phyloP scores from a whole-genome alignment of 2,888 invertebrate species.

The Pseudanteris insignis region DNA sequence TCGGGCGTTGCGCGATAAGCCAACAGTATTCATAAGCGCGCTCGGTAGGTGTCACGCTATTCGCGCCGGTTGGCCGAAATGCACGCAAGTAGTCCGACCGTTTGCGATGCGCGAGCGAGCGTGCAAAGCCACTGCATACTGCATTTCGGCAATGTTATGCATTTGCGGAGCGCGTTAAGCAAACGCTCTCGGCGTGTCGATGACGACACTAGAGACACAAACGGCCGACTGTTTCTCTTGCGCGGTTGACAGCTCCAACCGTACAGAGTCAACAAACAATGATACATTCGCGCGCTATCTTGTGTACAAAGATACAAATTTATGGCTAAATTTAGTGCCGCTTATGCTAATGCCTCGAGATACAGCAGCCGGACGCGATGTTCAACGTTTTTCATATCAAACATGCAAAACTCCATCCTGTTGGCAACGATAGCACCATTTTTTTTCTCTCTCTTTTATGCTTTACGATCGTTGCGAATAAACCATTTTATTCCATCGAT shows the following conservation, averaged over 20 bases:
- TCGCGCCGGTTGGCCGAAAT: conserved; percentile 35
- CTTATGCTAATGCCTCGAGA: conserved; percentile 26
- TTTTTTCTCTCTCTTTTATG: not conserved
- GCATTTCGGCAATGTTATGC: conserved; percentile 47
- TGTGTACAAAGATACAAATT: conserved; percentile 27
- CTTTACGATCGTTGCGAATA: too few species aligned
- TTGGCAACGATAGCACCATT: not conserved
- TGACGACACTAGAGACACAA: conserved; percentile 42
- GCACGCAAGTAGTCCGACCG: conserved; percentile 30
- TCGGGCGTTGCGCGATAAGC: conserved; percentile 40
- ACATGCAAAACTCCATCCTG: not conserved
- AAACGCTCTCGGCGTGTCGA: conserved; percentile 46
- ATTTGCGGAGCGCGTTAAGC: conserved; percentile 46
- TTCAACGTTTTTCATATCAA: conserved; percentile 1
- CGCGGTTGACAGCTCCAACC: conserved; percentile 24
- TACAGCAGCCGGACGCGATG: not conserved
- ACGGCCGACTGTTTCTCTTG: conserved; percentile 41
- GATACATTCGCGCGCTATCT: conserved; percentile 22
- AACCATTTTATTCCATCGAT: too few species aligned
- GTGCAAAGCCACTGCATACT: conserved; percentile 29
- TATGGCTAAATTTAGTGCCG: conserved; percentile 21
- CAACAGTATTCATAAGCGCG: conserved; percentile 45
- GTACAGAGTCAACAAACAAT: conserved; percentile 37
- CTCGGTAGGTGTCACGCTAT: conserved; percentile 38
- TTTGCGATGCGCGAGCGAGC: conserved; percentile 17